Base-by-base conservation (phyloP, 2,888 invertebrate genomes). In the Papilio gigon region DNA sequence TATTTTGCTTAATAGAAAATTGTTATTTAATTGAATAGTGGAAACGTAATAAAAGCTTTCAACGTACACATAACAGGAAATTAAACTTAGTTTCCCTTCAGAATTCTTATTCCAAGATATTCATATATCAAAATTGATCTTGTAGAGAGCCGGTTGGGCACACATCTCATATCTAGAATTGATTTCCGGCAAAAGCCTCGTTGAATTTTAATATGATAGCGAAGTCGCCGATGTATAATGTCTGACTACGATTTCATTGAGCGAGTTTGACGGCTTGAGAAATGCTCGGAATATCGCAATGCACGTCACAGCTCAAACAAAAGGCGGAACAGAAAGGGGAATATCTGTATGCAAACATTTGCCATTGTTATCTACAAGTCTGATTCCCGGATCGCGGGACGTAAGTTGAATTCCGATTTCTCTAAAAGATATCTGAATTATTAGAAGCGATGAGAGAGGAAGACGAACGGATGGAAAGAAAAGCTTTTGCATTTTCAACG, bases 291-390 rank as follows among this genome's bases (percentile, higher is more conserved):
- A 60, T 40, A 71, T 72, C 67, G 53, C 56, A 53, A 61, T 63
- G 66, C 65, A 67, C 58, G 56, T 67, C 70, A 70, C 66, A 64
- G 70, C 58, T 70, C 70, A 71, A 72, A 73, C 71, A 72, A 70
- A 66, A 37, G 68, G 30, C 64, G 62, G 44, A 60, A 50, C 56
- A 67, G 63, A 50, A 58, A 65, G 63, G 56, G 47, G 63, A 53
- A 58, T 47, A 50, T 65, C 68, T 73, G 65, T 58, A 56, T 60
- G 70, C 66, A 71, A 71, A 71, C 70, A 66, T 70, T 71, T 58
- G 60, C 69, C 59, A 72, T 65, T 68, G 68, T 67, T 66, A 67
- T 70, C 70, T 67, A 61, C 61, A 63, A 60, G 42, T 64, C 58
- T 67, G 64, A 58, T 67, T 65, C 61, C 37, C 53, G 61, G 70